Evolutionary conservation across 1,140 invertebrate species (phyloP).

Genomic region (Geopemphigus sp.): DNA sequence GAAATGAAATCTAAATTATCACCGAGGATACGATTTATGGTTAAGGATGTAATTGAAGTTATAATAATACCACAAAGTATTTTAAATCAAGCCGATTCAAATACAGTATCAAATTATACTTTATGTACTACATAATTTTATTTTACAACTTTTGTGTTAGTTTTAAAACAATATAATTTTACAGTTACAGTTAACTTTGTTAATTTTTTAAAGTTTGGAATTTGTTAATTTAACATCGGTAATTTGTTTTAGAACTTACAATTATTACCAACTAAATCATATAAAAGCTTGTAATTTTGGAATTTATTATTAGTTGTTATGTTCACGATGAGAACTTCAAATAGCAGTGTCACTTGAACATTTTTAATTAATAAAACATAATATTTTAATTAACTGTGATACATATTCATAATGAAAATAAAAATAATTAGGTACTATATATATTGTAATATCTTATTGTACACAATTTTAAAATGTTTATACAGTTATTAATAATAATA

Average conservation of each 20-base stretch:
- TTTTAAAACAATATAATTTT: not conserved
- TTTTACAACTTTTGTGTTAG: not conserved
- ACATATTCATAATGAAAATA: too few species aligned
- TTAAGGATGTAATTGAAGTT: constrained; percentile 32
- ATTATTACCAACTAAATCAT: not conserved
- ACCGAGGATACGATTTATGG: constrained; percentile 34
- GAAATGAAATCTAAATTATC: constrained; percentile 42
- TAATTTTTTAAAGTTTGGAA: not conserved
- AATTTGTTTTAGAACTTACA: not conserved
- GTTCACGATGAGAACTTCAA: not conserved
- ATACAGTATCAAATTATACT: not conserved
- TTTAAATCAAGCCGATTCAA: not conserved
- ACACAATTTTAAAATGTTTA: too few species aligned
- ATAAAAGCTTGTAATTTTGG: not conserved
- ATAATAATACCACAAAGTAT: not conserved
- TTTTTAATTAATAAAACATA: not conserved
- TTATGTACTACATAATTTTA: not conserved
- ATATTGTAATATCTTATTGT: too few species aligned
- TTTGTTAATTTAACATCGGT: not conserved
- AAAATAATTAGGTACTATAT: too few species aligned
- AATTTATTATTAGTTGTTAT: not conserved
- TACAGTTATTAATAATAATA: too few species aligned
- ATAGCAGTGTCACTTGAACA: not conserved
- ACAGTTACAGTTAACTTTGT: not conserved
- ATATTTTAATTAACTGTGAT: too few species aligned